Evolutionary conservation across 2,113 vertebrate species (phyloP), one percentile per base, ranked within the genome.

Genomic region (Anoura caudifer): DNA sequence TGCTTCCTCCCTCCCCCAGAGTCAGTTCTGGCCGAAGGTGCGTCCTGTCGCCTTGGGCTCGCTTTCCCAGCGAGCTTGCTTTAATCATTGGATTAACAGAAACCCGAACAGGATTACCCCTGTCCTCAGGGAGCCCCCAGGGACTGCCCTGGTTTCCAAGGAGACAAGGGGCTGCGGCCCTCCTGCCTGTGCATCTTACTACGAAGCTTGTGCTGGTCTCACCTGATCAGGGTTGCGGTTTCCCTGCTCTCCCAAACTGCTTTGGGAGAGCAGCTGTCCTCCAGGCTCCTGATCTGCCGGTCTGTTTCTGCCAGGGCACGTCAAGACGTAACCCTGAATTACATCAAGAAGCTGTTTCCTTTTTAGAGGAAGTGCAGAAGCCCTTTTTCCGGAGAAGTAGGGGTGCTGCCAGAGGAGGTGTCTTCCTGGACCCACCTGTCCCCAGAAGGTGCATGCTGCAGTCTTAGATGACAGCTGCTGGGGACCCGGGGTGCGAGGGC

Each of bases 1-100:
- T 93, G 96, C 94, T 97, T 96, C 12, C 75, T 81, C 75, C 84
- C 7, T 54, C 92, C 81, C 80, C 76, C 76, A 63, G 2, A 73
- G 90, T 94, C 31, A 83, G 63, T 72, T 93, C 94, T 97, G 96
- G 96, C 89, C 81, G 96, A 63, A 81, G 43, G 81, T 36, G 2
- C 43, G 88, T 90, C 82, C 85, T 41, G 41, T 92, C 33, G 1
- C 95, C 94, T 80, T 80, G 86, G 97, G 94, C 84, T 92, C 20
- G 7, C 91, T 72, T 94, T 97, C 90, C 93, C 50, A 24, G 59
- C 93, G 94, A 69, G 81, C 91, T 94, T 87, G 70, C 79, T 96
- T 97, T 81, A 95, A 95, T 90, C 61, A 1, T 65, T 79, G 75
- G 67, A 79, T 90, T 63, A 26, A 88, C 65, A 69, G 91, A 81